A percentile compares a stretch with the other conserved stretches of the same genome.
Evolutionary conservation across 2,888 invertebrate species (phyloP).

Genomic region (Charanyca ferruginea): DNA sequence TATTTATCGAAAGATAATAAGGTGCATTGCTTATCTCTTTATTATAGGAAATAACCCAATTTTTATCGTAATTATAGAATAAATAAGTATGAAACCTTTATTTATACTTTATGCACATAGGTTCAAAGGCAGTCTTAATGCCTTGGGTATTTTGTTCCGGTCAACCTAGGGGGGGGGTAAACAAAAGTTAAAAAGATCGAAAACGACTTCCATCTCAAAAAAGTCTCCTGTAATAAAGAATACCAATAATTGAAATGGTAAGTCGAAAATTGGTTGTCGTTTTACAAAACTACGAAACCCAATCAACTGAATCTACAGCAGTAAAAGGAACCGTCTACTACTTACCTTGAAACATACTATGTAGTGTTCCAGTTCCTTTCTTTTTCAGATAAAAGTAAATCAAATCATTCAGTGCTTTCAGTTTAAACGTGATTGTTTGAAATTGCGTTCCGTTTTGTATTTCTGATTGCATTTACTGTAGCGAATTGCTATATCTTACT

Average conservation of each 20-base stretch:
- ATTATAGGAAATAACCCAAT: constrained; percentile 24
- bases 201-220: background rate
- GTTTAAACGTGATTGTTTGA: constrained; percentile 19
- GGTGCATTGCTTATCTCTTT: constrained; percentile 22
- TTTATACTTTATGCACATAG: too few species aligned
- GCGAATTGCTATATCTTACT: constrained; percentile 19
- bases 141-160: too few species aligned
- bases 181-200: too few species aligned
- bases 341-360: background rate
- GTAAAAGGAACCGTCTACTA: background rate
- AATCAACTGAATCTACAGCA: background rate
- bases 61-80: constrained; percentile 1
- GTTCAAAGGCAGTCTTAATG: too few species aligned
- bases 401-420: background rate
- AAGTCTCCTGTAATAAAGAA: background rate
- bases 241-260: background rate
- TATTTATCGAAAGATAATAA: constrained; percentile 47
- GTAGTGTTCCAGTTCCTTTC: background rate
- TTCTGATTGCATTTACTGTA: constrained; percentile 14
- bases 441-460: constrained; percentile 46
- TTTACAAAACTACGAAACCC: background rate
- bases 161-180: too few species aligned
- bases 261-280: background rate
- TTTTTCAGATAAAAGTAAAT: background rate
- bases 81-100: background rate